Evolutionary conservation across 2,797 vertebrate species (phyloP), one percentile per base, ranked within the genome.

Genomic region (Lacerta viridis): DNA sequence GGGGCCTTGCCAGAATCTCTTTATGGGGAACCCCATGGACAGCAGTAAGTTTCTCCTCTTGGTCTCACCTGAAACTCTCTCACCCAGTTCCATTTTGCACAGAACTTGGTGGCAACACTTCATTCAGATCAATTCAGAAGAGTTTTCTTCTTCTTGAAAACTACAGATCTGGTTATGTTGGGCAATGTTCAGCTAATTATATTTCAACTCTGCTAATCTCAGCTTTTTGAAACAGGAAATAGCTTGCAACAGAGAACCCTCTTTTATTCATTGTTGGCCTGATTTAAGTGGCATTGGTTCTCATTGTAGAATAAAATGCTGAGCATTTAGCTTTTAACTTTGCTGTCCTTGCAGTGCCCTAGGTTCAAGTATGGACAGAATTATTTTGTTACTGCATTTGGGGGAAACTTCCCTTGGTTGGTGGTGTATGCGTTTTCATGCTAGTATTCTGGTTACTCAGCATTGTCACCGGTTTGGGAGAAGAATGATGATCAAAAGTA

Each of bases 281-380:
- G 72, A 91, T 64, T 64, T 87, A 92, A 92, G 9, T 83, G 15
- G 83, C 82, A 88, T 84, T 59, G 36, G 76, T 91, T 85, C 79
- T 85, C 55, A 85, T 75, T 92, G 91, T 81, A 89, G 74, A 86
- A 33, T 46, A 90, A 84, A 93, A 46, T 88, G 89, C 90, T 89
- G 82, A 87, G 90, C 91, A 18, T 18, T 50, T 59, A 13, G 18
- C 92, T 55, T 66, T 25, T 91, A 91, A 85, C 81, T 91, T 80
- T 91, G 91, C 94, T 93, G 90, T 15, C 75, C 93, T 90, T 94
- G 94, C 93, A 87, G 0, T 86, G 76, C 85, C 90, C 89, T 87
- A 36, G 81, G 72, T 88, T 93, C 91, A 91, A 89, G 93, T 92
- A 84, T 83, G 75, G 87, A 87, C 91, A 92, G 92, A 92, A 82